A percentile compares a stretch with the other conserved stretches of the same genome.
Evolutionary conservation across 2,113 vertebrate species (phyloP).

Genomic region (Dendropsophus ebraccatus): DNA sequence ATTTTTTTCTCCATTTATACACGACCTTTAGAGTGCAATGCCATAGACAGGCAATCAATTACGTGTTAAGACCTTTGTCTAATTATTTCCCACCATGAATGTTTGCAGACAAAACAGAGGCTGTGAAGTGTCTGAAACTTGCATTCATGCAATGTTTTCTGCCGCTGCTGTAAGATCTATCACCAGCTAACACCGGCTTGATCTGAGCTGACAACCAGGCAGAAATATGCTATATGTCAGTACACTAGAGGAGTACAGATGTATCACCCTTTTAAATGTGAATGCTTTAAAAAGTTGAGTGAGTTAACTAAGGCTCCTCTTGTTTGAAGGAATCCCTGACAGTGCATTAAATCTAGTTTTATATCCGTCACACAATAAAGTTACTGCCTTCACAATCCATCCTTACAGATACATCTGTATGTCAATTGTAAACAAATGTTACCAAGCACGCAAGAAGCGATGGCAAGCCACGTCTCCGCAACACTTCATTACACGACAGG

Average conservation of each 20-base stretch:
- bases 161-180: constrained; percentile 8
- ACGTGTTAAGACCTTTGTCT: background rate
- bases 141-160: background rate
- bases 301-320: constrained; percentile 28
- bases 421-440: constrained; percentile 52
- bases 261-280: constrained; percentile 36
- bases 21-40: background rate
- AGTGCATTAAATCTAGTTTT: constrained; percentile 42
- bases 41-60: constrained; percentile 11
- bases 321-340: constrained; percentile 11
- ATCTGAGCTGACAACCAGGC: constrained; percentile 22
- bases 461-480: background rate
- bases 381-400: constrained; percentile 30
- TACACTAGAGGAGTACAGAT: constrained; percentile 4
- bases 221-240: constrained; percentile 12
- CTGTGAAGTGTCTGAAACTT: background rate
- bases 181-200: constrained; percentile 13
- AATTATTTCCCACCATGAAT: background rate
- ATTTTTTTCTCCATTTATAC: background rate
- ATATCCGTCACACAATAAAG: constrained; percentile 40
- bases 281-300: constrained; percentile 25
- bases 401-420: constrained; percentile 43
- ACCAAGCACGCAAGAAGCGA: background rate
- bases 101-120: background rate
- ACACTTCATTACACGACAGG: constrained; percentile 33